Conservation (phyloP, 2,888 invertebrate genomes). For the Lamproptera curius region DNA sequence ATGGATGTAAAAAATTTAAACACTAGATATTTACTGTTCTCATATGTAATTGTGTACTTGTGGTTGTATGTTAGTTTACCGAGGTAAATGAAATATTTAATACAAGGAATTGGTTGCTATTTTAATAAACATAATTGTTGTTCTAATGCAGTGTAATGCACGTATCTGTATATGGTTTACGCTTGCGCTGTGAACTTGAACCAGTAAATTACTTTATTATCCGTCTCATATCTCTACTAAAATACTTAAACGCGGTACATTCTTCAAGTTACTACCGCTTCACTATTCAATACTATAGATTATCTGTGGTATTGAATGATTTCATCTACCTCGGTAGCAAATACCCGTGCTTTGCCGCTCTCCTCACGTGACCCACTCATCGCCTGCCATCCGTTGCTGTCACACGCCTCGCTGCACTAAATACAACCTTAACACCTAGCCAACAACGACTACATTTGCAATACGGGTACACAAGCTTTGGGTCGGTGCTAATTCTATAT, state of each 20-base stretch:
- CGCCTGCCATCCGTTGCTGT: slow-evolving; percentile 68
- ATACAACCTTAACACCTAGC: slow-evolving; percentile 61
- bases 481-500: slow-evolving; percentile 11
- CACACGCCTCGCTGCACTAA: slow-evolving; percentile 74
- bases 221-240: no score
- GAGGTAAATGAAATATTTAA: neutral
- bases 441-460: slow-evolving; percentile 44
- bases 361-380: slow-evolving; percentile 62
- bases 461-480: slow-evolving; percentile 36
- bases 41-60: slow-evolving; percentile 9
- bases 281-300: no score
- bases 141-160: no score
- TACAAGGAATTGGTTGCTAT: no score
- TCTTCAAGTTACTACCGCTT: no score
- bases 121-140: no score
- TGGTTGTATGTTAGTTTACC: slow-evolving; percentile 7
- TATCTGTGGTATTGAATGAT: no score
- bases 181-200: no score
- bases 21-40: slow-evolving; percentile 6
- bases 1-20: neutral
- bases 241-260: no score
- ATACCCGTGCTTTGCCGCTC: slow-evolving; percentile 61
- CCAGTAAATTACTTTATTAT: no score
- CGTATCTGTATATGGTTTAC: no score
- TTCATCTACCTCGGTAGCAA: neutral